A percentile compares a stretch with the other conserved stretches of the same genome.
phyloP scores from a whole-genome alignment of 1,140 invertebrate genomes.

The Pygmarrhopalites habei region DNA sequence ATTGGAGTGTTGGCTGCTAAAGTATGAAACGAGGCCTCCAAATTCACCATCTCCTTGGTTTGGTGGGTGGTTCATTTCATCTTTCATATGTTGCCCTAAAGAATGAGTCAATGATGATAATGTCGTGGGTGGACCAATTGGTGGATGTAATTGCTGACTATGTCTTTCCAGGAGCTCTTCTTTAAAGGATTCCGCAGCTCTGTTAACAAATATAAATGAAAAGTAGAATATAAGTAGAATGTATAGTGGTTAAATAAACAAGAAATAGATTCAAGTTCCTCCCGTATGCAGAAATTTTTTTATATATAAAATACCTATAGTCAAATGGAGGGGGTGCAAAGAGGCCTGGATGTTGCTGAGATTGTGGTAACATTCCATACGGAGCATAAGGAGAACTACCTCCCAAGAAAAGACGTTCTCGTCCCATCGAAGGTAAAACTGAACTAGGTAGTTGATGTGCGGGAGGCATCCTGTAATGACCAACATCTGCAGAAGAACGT shows the following conservation, averaged over 20 bases:
- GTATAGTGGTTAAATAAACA: no score
- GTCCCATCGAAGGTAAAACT: slow-evolving; percentile 11
- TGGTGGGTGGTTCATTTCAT: slow-evolving; percentile 21
- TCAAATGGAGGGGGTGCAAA: slow-evolving; percentile 22
- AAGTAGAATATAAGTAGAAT: background rate
- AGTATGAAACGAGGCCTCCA: slow-evolving; percentile 78
- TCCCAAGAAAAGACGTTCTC: background rate
- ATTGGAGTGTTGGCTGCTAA: slow-evolving; percentile 61
- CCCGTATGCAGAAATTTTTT: no score
- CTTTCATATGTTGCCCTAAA: no score
- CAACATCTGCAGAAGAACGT: slow-evolving; percentile 1
- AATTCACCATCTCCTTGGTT: slow-evolving; percentile 50
- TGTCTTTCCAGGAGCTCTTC: slow-evolving; percentile 36
- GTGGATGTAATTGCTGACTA: slow-evolving; percentile 38
- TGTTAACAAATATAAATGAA: background rate
- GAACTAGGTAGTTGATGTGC: slow-evolving; percentile 12
- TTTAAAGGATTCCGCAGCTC: slow-evolving; percentile 26
- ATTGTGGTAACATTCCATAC: slow-evolving; percentile 20
- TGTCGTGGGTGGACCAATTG: slow-evolving; percentile 40
- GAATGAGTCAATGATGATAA: slow-evolving; percentile 43
- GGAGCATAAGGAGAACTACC: slow-evolving; percentile 17
- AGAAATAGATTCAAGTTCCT: no score
- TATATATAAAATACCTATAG: slow-evolving; percentile 27
- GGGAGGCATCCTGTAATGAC: slow-evolving; percentile 23
- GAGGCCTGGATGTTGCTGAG: slow-evolving; percentile 9